phyloP scores from a whole-genome alignment of 2,113 vertebrate species.

The Nansenia antarctica region DNA sequence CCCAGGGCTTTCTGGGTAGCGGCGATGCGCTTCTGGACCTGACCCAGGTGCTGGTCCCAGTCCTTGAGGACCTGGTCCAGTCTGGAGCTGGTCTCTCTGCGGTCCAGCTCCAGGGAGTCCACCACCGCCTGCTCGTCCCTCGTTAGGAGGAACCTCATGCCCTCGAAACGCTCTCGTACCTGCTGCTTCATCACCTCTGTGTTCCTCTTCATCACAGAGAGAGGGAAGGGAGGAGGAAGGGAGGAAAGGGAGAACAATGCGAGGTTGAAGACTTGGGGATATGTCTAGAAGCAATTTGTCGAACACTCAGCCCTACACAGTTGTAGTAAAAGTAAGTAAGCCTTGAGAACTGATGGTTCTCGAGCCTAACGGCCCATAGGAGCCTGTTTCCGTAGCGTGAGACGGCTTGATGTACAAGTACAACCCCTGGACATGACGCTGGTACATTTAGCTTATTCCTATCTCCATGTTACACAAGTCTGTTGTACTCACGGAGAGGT shows the following conservation, averaged over 20 bases:
- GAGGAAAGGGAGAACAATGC: no score
- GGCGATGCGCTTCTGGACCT: constrained; percentile 56
- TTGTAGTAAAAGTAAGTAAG: no score
- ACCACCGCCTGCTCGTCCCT: constrained; percentile 60
- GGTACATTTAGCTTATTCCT: no score
- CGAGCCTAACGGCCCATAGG: no score
- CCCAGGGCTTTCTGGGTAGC: constrained; percentile 35
- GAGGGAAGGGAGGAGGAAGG: neutral
- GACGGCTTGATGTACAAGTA: no score
- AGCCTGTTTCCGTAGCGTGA: no score
- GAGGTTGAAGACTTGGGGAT: no score
- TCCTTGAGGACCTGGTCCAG: constrained; percentile 64
- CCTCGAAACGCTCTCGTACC: constrained; percentile 63
- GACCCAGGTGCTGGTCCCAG: constrained; percentile 64
- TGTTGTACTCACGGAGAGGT: constrained; percentile 65
- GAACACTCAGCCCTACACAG: no score
- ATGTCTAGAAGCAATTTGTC: neutral
- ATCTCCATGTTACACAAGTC: no score
- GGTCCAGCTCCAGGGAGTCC: constrained; percentile 70
- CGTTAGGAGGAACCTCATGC: constrained; percentile 50
- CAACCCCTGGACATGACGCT: no score
- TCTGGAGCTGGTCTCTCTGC: constrained; percentile 53
- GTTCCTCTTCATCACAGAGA: constrained; percentile 44
- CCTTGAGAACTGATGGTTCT: no score
- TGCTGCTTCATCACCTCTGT: constrained; percentile 71